Conservation (phyloP, 2,888 invertebrate species). For the Cactoblastis cactorum region DNA sequence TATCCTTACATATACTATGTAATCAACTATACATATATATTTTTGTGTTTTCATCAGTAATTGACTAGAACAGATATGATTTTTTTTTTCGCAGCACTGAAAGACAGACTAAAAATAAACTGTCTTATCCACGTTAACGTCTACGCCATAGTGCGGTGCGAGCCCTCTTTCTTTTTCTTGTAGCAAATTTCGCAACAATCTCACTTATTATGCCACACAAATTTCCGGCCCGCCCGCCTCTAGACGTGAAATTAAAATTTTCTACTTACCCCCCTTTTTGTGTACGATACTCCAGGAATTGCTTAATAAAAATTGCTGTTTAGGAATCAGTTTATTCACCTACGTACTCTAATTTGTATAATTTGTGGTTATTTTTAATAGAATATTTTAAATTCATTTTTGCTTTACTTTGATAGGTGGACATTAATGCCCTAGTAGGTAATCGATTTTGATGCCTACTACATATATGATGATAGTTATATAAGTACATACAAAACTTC, state of each 20-base stretch:
- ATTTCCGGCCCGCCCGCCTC: slow-evolving; percentile 72
- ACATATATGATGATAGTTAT: too few relatives aligned
- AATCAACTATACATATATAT: too few relatives aligned
- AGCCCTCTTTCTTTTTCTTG: slow-evolving; percentile 79
- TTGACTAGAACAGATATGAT: too few relatives aligned
- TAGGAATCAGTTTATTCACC: slow-evolving; percentile 40
- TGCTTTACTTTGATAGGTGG: too few relatives aligned
- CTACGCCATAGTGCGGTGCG: slow-evolving; percentile 38
- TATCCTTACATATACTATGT: too few relatives aligned
- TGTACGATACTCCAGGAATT: slow-evolving; percentile 61
- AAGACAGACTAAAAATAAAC: not conserved
- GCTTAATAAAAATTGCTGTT: slow-evolving; percentile 74
- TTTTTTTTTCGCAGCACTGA: too few relatives aligned
- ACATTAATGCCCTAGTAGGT: too few relatives aligned
- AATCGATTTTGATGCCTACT: too few relatives aligned
- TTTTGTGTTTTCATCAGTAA: too few relatives aligned
- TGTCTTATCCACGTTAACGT: slow-evolving; percentile 39
- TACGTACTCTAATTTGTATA: slow-evolving; percentile 10
- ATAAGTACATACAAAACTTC: too few relatives aligned
- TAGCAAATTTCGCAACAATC: slow-evolving; percentile 80
- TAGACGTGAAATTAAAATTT: slow-evolving; percentile 79
- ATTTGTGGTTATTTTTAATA: not conserved
- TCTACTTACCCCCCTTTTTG: slow-evolving; percentile 67
- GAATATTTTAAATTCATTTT: not conserved
- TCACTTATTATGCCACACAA: slow-evolving; percentile 80